Percentiles rank a stretch among this genome's conserved stretches.
Evolutionary conservation across 2,888 invertebrate species (phyloP).

Genomic region (Magallana nippona): DNA sequence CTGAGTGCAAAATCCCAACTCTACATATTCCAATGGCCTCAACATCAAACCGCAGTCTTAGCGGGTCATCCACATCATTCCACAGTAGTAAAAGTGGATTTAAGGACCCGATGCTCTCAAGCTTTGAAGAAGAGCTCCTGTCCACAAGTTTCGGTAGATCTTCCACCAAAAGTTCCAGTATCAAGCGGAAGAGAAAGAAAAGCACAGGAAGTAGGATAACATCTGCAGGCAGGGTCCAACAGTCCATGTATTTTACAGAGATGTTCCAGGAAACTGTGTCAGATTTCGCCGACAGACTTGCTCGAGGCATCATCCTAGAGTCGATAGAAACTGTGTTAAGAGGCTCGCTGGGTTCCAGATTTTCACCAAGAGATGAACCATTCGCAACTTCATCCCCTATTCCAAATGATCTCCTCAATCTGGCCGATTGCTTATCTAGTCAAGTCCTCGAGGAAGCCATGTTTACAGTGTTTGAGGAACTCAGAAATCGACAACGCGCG

Average conservation of each 20-base stretch:
- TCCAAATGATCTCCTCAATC: not conserved
- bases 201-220: constrained; percentile 52
- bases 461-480: not conserved
- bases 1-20: constrained; percentile 69
- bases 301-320: constrained; percentile 59
- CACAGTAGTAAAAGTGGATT: constrained; percentile 72
- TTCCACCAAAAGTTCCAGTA: constrained; percentile 43
- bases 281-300: constrained; percentile 59
- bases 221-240: constrained; percentile 50
- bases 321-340: constrained; percentile 52
- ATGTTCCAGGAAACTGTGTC: constrained; percentile 50
- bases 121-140: constrained; percentile 71
- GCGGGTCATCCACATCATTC: constrained; percentile 67
- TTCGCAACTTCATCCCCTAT: not conserved
- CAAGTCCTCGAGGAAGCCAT: constrained; percentile 24
- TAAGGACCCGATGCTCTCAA: constrained; percentile 67
- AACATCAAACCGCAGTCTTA: constrained; percentile 55
- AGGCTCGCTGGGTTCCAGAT: not conserved
- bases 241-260: constrained; percentile 47
- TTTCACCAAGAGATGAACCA: not conserved
- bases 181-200: constrained; percentile 23
- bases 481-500: not conserved
- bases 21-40: constrained; percentile 63
- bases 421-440: constrained; percentile 33
- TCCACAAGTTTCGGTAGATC: constrained; percentile 55